Evolutionary conservation across 2,888 invertebrate genomes (phyloP).

Genomic region (Metalampra italica): DNA sequence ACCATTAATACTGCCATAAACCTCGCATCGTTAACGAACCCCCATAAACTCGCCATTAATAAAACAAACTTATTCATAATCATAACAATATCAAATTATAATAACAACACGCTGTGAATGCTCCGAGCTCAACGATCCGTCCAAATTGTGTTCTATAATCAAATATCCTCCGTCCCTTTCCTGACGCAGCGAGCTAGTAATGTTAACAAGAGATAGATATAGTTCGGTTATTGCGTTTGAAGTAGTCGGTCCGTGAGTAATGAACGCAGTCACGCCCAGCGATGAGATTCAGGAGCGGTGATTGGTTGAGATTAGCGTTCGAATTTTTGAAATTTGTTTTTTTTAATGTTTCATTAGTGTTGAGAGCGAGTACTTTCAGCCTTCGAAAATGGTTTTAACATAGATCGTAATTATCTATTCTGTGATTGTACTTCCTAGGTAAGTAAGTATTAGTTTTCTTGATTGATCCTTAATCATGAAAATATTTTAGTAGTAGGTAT

Average conservation of each 20-base stretch:
- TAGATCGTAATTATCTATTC: no score
- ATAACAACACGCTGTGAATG: conserved; percentile 65
- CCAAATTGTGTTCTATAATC: conserved; percentile 45
- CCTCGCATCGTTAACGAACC: conserved; percentile 51
- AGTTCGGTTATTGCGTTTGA: conserved; percentile 19
- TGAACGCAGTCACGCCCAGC: conserved; percentile 67
- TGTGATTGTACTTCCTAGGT: no score
- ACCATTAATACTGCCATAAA: conserved; percentile 21
- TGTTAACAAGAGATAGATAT: conserved; percentile 31
- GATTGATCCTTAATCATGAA: no score
- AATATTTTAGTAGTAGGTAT: no score
- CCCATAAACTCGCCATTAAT: conserved; percentile 59
- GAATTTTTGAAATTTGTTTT: conserved; percentile 59
- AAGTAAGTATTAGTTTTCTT: no score
- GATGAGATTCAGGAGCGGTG: conserved; percentile 53
- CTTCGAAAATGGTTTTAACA: no score
- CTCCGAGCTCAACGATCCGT: conserved; percentile 35
- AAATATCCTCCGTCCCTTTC: conserved; percentile 31
- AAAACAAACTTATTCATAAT: conserved; percentile 64
- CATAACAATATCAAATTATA: conserved; percentile 69
- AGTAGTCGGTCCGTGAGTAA: conserved; percentile 50
- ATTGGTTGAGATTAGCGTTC: conserved; percentile 62
- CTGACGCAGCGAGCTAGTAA: conserved; percentile 2
- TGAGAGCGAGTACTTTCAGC: conserved; percentile 8
- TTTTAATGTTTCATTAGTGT: conserved; percentile 59